Base-by-base conservation (phyloP, 2,113 vertebrate species). In the Noturus placidus region DNA sequence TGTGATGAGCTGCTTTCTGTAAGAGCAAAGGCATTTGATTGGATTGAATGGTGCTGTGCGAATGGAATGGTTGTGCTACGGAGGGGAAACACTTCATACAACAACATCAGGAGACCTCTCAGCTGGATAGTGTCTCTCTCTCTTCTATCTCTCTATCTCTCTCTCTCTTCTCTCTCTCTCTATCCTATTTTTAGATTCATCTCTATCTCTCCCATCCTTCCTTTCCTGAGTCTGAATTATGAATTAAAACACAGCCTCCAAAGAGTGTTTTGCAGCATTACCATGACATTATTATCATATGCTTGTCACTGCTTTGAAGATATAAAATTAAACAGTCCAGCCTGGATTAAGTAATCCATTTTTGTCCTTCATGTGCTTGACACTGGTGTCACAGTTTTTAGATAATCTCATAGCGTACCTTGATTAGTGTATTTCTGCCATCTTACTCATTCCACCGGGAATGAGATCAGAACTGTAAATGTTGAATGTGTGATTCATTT, bases 21-120 rank as follows among this genome's bases (percentile, higher is more conserved):
- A 5, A 56, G 76, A 85, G 87, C 85, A 90, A 89, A 87, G 52
- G 5, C 4, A 5, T 61, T 85, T 87, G 76, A 87, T 88, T 87
- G 57, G 69, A 13, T 50, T 82, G 69, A 70, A 84, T 82, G 57
- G 27, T 30, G 63, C 77, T 59, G 35, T 76, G 57, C 83, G 74
- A 88, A 56, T 70, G 38, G 61, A 76, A 35, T 67, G 84, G 77
- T 69, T 82, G 85, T 84, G 46, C 72, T 88, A 77, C 46, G 67
- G n/a, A 86, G 35, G 46, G 46, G 33, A 1, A 57, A 67, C 3
- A 33, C n/a, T 65, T 57, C 30, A 87, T 80, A 87, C 4, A 1
- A 77, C 76, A 83, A 85, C 82, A 46, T 19, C 61, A 87, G 61
- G 69, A 89, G 77, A 84, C 77, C 89, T 81, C 59, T 76, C 84